Evolutionary conservation across 2,888 invertebrate species (phyloP).

Genomic region (Phortica magna): DNA sequence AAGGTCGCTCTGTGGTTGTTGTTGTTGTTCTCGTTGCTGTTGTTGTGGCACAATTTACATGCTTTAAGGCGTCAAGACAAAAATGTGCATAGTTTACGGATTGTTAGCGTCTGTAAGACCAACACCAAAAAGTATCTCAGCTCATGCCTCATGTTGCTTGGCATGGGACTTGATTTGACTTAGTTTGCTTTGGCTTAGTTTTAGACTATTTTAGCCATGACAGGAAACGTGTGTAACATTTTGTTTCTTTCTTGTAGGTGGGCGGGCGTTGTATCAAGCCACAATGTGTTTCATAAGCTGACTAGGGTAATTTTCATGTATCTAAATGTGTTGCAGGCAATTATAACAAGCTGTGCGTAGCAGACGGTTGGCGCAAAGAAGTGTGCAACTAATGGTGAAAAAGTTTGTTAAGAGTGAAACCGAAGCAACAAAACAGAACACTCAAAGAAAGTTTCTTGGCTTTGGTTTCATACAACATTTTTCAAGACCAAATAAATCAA

Average conservation of each 20-base stretch:
- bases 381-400: too few relatives aligned
- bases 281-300: too few relatives aligned
- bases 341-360: not conserved
- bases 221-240: not conserved
- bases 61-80: not conserved
- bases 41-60: conserved; percentile 13
- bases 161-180: not conserved
- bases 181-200: not conserved
- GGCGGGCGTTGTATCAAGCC: too few relatives aligned
- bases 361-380: too few relatives aligned
- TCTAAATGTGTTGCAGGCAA: not conserved
- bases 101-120: not conserved
- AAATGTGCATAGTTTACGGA: not conserved
- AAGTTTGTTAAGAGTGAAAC: too few relatives aligned
- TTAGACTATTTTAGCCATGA: not conserved
- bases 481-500: too few relatives aligned
- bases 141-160: too few relatives aligned
- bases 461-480: not conserved
- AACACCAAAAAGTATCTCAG: not conserved
- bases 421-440: too few relatives aligned
- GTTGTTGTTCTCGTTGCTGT: not conserved
- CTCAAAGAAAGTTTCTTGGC: not conserved
- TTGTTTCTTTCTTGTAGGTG: not conserved
- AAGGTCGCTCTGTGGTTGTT: not conserved
- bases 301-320: not conserved